Conservation (phyloP, 2,888 invertebrate species). For the Leptinotarsa peninsularis region DNA sequence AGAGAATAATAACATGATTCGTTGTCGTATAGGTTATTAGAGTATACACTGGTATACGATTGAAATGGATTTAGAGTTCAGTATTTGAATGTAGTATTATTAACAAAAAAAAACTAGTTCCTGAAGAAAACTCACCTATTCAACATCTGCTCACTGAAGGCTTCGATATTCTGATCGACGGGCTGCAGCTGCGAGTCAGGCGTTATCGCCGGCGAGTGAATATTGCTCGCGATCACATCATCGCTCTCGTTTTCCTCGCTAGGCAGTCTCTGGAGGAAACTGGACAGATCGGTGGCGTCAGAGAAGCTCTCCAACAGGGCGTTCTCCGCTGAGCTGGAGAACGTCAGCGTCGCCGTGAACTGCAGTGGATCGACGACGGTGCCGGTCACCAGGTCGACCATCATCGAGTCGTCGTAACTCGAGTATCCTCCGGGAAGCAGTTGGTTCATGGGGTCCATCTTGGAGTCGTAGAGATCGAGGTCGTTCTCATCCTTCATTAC, state of each 20-base stretch:
- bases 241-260: slow-evolving; percentile 72
- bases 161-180: slow-evolving; percentile 73
- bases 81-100: too few species aligned
- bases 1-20: not conserved
- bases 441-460: slow-evolving; percentile 77
- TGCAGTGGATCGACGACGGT: slow-evolving; percentile 84
- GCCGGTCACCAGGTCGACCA: slow-evolving; percentile 81
- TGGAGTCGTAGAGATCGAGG: slow-evolving; percentile 77
- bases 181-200: slow-evolving; percentile 72
- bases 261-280: slow-evolving; percentile 78
- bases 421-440: slow-evolving; percentile 71
- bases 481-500: slow-evolving; percentile 83
- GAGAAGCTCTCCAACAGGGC: slow-evolving; percentile 81
- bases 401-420: slow-evolving; percentile 77
- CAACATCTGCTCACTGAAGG: slow-evolving; percentile 81
- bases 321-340: slow-evolving; percentile 82
- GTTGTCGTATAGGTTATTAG: too few species aligned
- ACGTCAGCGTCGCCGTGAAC: slow-evolving; percentile 84
- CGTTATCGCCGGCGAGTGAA: slow-evolving; percentile 80
- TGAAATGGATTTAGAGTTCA: too few species aligned
- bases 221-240: slow-evolving; percentile 73
- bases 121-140: slow-evolving; percentile 48
- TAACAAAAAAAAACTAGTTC: not conserved
- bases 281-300: slow-evolving; percentile 83
- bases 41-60: too few species aligned